These are phyloP conservation scores for Montipora cactus DNA, from an alignment of 64 coral and sea anemone genomes.

Conservation along the genomic window DNA sequence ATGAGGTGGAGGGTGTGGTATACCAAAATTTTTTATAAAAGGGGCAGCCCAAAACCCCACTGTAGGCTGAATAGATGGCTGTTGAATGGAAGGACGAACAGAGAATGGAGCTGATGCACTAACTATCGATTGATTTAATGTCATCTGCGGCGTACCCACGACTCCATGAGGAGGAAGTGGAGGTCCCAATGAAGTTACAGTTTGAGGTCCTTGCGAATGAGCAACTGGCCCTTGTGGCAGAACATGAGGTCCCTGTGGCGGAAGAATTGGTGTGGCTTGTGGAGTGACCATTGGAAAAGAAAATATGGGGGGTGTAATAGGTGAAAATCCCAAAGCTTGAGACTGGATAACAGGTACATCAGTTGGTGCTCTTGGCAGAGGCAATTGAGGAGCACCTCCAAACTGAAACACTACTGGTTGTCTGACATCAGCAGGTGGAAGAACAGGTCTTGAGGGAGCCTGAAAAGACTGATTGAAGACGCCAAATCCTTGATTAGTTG, in stretches of 20 bases:
- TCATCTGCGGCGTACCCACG: background rate
- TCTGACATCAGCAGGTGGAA: background rate
- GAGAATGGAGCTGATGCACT: background rate
- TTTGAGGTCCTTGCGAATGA: background rate
- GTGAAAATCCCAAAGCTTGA: background rate
- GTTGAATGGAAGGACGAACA: background rate
- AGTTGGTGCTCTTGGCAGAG: background rate
- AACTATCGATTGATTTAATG: background rate
- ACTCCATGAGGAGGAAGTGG: background rate
- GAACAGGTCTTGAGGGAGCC: background rate
- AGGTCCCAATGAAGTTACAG: background rate
- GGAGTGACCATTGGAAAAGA: background rate
- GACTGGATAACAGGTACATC: background rate
- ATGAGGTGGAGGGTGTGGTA: background rate
- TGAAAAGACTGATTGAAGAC: background rate
- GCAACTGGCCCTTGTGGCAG: background rate
- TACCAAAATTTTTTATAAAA: background rate
- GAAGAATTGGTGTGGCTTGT: background rate
- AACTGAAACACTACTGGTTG: background rate
- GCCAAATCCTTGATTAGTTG: background rate
- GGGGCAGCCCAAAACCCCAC: conserved; percentile 22
- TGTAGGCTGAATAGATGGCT: background rate
- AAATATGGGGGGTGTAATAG: background rate
- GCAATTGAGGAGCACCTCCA: background rate
- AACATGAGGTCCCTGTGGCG: background rate